These are phyloP conservation scores for Micrasema minimum DNA, from an alignment of 1,140 invertebrate species.

Conservation along the genomic window DNA sequence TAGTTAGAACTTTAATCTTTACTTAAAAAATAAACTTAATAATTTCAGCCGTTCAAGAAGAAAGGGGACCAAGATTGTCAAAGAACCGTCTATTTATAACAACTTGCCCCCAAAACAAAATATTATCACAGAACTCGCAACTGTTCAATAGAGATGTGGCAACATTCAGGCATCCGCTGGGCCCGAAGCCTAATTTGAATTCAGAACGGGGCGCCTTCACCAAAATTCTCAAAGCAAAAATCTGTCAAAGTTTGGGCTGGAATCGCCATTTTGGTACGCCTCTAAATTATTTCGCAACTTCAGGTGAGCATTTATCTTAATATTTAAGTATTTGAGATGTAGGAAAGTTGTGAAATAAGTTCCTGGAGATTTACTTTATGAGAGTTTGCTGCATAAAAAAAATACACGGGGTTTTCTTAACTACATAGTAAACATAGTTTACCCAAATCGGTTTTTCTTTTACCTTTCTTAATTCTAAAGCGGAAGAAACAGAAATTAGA, in stretches of 20 bases:
- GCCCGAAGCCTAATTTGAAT: conserved; percentile 42
- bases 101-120: neutral
- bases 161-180: conserved; percentile 34
- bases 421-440: too few relatives aligned
- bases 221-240: conserved; percentile 55
- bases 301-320: conserved; percentile 17
- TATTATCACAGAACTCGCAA: neutral
- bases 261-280: conserved; percentile 14
- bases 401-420: too few relatives aligned
- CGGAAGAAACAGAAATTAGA: too few relatives aligned
- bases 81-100: conserved; percentile 56
- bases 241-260: conserved; percentile 55
- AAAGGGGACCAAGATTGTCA: conserved; percentile 76
- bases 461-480: too few relatives aligned
- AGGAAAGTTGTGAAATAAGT: neutral
- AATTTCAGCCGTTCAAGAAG: conserved; percentile 81
- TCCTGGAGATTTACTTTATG: too few relatives aligned
- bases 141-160: conserved; percentile 14
- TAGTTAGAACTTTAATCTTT: too few relatives aligned
- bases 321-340: neutral
- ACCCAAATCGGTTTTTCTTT: too few relatives aligned
- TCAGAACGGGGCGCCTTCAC: conserved; percentile 52
- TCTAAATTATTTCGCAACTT: conserved; percentile 18
- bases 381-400: too few relatives aligned
- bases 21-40: too few relatives aligned